Conservation (phyloP, 1,140 invertebrate genomes). For the Procambarus clarkii region DNA sequence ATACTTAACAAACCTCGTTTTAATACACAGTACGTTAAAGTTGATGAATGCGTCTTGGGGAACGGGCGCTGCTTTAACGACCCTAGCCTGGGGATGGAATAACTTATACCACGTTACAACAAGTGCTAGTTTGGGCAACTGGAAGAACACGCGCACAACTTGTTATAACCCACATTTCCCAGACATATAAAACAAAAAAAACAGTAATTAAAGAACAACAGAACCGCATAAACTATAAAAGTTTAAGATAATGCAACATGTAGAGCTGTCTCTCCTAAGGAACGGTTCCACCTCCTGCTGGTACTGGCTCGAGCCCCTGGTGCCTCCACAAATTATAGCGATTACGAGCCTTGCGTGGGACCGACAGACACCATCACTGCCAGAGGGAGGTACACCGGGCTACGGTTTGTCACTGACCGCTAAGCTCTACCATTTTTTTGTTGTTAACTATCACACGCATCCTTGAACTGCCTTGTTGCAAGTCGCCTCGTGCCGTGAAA, state of each 20-base stretch:
- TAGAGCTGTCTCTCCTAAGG: too few relatives aligned
- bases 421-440: too few relatives aligned
- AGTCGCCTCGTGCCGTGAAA: too few relatives aligned
- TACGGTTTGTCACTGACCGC: too few relatives aligned
- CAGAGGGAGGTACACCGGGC: not conserved
- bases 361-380: not conserved
- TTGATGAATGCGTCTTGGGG: too few relatives aligned
- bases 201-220: constrained; percentile 13
- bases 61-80: too few relatives aligned
- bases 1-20: too few relatives aligned
- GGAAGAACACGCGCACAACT: too few relatives aligned
- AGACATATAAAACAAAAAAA: not conserved
- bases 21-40: too few relatives aligned
- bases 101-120: not conserved
- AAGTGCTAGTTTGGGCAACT: not conserved
- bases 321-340: not conserved
- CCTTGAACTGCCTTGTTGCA: too few relatives aligned
- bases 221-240: not conserved
- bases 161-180: not conserved
- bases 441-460: too few relatives aligned
- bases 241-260: not conserved
- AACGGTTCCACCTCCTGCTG: not conserved
- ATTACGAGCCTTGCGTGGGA: not conserved
- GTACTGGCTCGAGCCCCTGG: not conserved
- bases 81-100: too few relatives aligned